Percentiles rank a stretch among this genome's conserved stretches.
These are phyloP conservation scores for Epizoanthus fatuus DNA, from an alignment of 92 coral and sea anemone genomes.

Conservation along the genomic window DNA sequence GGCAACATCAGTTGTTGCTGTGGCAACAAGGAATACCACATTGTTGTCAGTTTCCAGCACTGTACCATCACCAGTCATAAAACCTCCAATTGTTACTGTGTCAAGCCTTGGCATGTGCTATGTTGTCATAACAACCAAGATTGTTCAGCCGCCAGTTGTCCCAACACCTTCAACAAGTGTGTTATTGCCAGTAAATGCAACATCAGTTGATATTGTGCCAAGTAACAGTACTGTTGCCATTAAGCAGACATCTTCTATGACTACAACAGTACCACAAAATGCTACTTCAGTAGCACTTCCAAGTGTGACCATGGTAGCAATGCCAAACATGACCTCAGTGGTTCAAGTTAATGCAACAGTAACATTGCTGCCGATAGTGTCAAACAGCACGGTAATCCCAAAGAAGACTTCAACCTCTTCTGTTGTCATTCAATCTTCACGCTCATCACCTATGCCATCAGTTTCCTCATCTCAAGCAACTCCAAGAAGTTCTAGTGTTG, in stretches of 20 bases:
- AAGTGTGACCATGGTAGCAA: too few relatives aligned
- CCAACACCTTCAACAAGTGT: conserved; percentile 53
- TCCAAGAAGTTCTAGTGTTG: conserved; percentile 2
- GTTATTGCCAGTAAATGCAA: background rate
- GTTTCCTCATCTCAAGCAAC: conserved; percentile 13
- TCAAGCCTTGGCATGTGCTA: conserved; percentile 93
- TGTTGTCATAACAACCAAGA: conserved; percentile 80
- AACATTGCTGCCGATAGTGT: background rate
- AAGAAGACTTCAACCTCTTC: background rate
- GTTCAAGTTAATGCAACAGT: conserved; percentile 23
- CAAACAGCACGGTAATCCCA: background rate
- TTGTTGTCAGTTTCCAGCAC: conserved; percentile 6
- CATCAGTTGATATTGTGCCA: background rate
- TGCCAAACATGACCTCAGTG: conserved; percentile 17
- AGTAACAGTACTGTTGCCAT: conserved; percentile 20
- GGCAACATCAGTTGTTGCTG: background rate
- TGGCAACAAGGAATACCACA: background rate
- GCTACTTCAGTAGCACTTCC: background rate
- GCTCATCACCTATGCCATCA: conserved; percentile 13
- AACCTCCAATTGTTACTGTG: conserved; percentile 66
- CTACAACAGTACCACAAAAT: background rate
- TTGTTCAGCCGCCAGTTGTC: conserved; percentile 53
- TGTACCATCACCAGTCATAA: conserved; percentile 21
- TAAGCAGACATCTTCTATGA: background rate
- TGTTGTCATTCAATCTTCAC: background rate